Base-by-base conservation (phyloP, 2,113 vertebrate species). In the Empidonax alnorum region DNA sequence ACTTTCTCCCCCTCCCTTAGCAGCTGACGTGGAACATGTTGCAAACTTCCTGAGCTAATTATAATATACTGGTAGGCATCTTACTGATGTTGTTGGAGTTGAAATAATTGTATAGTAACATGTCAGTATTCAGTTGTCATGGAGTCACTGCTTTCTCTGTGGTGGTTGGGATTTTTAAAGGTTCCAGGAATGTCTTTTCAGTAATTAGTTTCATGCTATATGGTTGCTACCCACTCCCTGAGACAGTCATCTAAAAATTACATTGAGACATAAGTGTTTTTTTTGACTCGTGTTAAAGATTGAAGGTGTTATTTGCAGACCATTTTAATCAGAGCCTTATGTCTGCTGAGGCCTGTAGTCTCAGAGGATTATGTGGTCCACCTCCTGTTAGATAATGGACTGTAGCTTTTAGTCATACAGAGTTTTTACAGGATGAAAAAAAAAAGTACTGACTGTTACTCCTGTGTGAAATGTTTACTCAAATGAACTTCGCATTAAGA, bases 1-100 rank as follows among this genome's bases (percentile, higher is more conserved):
- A 2, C 17, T 65, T 8, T 4, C 3, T 6, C 2, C 0, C 3
- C 0, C 0, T 5, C 3, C 17, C 4, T 4, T 8, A 55, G 47
- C 37, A 81, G 35, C 56, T 62, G 24, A 77, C 44, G 59, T 53
- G 16, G 10, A 86, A 62, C 20, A 7, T 22, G 25, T 28, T 73
- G 55, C 37, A 87, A 87, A 68, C 14, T 73, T 89, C 37, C 37
- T 63, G 23, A 76, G 21, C 53, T 82, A 35, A 63, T 68, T 33
- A 23, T 41, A 55, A 35, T 83, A 15, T 31, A 49, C 52, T 65
- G 14, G 15, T 74, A 82, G 30, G 22, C 31, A 73, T 96, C 42
- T 67, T 72, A 35, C 6, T 90, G 41, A 24, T 71, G 10, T 7
- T 65, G n/a, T 50, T 94, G 41, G 30, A 47, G 71, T 63, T 55